A percentile compares a stretch with the other conserved stretches of the same genome.
Conservation (phyloP, 2,888 invertebrate genomes). For the Physocephala rufipes region DNA sequence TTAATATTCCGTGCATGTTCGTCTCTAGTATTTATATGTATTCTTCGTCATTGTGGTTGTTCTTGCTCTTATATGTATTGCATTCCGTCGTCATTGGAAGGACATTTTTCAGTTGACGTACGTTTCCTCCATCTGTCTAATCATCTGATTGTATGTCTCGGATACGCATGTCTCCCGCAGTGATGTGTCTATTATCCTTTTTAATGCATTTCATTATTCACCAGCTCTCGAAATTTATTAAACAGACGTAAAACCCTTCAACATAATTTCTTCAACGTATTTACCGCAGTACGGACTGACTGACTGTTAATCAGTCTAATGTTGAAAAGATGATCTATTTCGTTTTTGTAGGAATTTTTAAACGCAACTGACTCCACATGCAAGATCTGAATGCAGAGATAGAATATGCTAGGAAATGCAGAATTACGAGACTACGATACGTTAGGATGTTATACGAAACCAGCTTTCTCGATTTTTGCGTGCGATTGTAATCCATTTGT, state of each 20-base stretch:
- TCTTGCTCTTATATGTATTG: not conserved
- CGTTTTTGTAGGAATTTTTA: no score
- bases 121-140: not conserved
- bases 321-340: no score
- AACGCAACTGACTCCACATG: no score
- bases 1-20: no score
- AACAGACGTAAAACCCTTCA: slow-evolving; percentile 17
- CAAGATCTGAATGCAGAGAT: no score
- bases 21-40: not conserved
- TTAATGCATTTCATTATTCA: slow-evolving; percentile 23
- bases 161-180: no score
- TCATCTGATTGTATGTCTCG: not conserved
- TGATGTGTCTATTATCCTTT: not conserved
- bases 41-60: not conserved
- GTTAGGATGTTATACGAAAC: no score
- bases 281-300: not conserved
- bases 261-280: not conserved
- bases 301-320: no score
- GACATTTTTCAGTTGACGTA: not conserved
- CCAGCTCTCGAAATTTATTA: slow-evolving; percentile 6
- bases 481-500: no score
- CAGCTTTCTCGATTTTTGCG: no score
- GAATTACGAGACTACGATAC: no score
- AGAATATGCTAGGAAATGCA: no score
- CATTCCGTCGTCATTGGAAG: not conserved